These are phyloP conservation scores for cattle (Bos taurus) DNA, from an alignment of 2,113 vertebrate genomes.

Conservation along the genomic window ARS-UCD2.0 NC_037331.1:64102501-64103000, in stretches of 20 bases:
- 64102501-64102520: neutral
- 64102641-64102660: neutral
- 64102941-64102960: neutral
- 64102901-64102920: neutral
- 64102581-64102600: neutral
- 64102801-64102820: neutral
- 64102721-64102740: neutral
- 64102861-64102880: neutral
- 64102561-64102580: too few relatives aligned
- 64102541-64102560: neutral
- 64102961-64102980: neutral
- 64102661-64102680: neutral
- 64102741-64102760: neutral
- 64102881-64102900: neutral
- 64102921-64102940: neutral
- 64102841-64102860: neutral
- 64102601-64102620: neutral
- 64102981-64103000: neutral
- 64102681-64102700: neutral
- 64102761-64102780: neutral
- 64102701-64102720: neutral
- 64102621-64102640: neutral
- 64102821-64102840: neutral
- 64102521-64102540: neutral
- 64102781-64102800: neutral